Conservation (phyloP, 1,140 invertebrate species). For the Armadillidium nasatum region DNA sequence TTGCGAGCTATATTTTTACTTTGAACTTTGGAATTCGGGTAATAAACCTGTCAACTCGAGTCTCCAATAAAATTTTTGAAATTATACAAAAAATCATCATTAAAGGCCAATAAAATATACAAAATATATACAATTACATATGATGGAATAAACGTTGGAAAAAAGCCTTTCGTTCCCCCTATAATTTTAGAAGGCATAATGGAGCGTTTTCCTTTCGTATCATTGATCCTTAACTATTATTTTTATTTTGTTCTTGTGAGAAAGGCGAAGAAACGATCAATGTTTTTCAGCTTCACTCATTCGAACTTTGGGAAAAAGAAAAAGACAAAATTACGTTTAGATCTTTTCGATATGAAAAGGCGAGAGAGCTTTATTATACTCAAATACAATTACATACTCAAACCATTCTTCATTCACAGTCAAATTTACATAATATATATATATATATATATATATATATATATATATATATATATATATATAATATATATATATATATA, state of each 20-base stretch:
- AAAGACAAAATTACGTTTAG: not conserved
- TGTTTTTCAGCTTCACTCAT: not conserved
- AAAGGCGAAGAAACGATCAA: too few relatives aligned
- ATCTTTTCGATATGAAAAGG: too few relatives aligned
- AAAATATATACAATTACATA: conserved; percentile 13
- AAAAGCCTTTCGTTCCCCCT: not conserved
- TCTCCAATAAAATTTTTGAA: not conserved
- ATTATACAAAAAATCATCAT: not conserved
- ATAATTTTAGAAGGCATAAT: not conserved
- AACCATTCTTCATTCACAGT: not conserved
- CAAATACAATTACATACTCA: not conserved
- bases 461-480: not conserved
- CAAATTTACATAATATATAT: not conserved
- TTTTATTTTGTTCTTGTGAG: too few relatives aligned
- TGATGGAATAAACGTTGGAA: not conserved
- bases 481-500: too few relatives aligned
- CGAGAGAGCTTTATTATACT: not conserved
- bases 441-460: conserved; percentile 11
- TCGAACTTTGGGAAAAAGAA: not conserved
- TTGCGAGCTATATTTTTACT: not conserved
- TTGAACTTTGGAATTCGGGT: not conserved
- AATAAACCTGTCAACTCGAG: conserved; percentile 5
- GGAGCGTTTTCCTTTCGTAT: not conserved
- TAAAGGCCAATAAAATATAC: conserved; percentile 9
- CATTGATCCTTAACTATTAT: not conserved